Evolutionary conservation across 1,140 invertebrate genomes (phyloP).

Genomic region (Diplogasteroides magnus): DNA sequence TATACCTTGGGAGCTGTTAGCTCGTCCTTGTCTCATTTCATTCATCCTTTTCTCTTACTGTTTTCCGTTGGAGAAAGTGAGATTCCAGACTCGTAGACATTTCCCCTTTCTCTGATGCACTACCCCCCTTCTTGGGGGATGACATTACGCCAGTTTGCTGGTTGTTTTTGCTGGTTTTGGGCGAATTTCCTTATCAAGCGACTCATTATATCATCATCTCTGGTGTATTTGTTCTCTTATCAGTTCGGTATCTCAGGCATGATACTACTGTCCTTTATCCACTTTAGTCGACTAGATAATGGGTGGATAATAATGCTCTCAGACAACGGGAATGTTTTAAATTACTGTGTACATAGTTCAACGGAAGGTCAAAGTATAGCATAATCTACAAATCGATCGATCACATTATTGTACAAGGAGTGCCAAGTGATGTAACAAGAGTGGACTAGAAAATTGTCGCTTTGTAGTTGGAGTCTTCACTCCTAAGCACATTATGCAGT

Average conservation of each 20-base stretch:
- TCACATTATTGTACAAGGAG: too few relatives aligned
- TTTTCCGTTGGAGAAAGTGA: background rate
- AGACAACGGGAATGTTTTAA: too few relatives aligned
- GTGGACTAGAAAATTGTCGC: too few relatives aligned
- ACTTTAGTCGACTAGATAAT: too few relatives aligned
- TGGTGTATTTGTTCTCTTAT: background rate
- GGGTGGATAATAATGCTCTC: too few relatives aligned
- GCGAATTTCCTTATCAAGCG: background rate
- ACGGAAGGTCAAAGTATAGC: too few relatives aligned
- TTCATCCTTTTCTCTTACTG: background rate
- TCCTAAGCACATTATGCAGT: too few relatives aligned
- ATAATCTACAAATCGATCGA: too few relatives aligned
- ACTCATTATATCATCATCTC: background rate
- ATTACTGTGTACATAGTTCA: too few relatives aligned
- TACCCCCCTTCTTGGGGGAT: background rate
- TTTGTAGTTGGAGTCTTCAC: too few relatives aligned
- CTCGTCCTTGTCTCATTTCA: slow-evolving; percentile 6
- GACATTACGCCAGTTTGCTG: slow-evolving; percentile 4
- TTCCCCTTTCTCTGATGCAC: background rate
- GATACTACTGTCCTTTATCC: too few relatives aligned
- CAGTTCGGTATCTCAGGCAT: background rate
- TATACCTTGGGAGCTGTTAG: slow-evolving; percentile 5
- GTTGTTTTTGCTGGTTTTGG: slow-evolving; percentile 2
- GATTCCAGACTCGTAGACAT: background rate
- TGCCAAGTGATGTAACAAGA: too few relatives aligned